phyloP scores from a whole-genome alignment of 2,113 vertebrate species.

The Ameiurus melas region DNA sequence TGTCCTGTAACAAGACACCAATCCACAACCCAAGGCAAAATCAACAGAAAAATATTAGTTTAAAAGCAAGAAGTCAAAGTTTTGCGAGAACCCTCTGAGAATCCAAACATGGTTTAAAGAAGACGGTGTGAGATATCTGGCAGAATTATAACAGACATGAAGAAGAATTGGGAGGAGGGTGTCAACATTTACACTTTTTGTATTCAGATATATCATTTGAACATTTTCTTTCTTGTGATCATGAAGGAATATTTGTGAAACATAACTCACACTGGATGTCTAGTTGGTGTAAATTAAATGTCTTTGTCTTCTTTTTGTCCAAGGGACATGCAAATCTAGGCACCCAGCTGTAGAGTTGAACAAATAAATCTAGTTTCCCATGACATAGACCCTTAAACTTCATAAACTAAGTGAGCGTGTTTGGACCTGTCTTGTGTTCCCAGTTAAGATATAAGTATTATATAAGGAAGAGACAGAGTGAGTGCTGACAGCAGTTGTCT shows the following conservation, averaged over 20 bases:
- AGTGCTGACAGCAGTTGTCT: background rate
- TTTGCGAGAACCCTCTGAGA: background rate
- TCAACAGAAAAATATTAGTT: background rate
- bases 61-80: background rate
- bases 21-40: background rate
- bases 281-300: background rate
- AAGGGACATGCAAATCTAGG: background rate
- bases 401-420: background rate
- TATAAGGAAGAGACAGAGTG: background rate
- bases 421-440: slow-evolving; percentile 15
- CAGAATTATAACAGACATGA: background rate
- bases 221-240: background rate
- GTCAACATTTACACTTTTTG: background rate
- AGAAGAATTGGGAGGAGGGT: too few species aligned
- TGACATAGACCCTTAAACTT: background rate
- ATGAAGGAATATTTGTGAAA: background rate
- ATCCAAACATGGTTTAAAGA: background rate
- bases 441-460: slow-evolving; percentile 10
- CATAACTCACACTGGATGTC: background rate
- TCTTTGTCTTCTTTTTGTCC: background rate
- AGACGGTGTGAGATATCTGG: background rate
- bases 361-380: background rate
- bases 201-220: background rate
- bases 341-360: background rate
- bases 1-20: background rate